These are phyloP conservation scores for Onychomys leucogaster DNA, from an alignment of 2,797 vertebrate genomes.

Conservation along the genomic window DNA sequence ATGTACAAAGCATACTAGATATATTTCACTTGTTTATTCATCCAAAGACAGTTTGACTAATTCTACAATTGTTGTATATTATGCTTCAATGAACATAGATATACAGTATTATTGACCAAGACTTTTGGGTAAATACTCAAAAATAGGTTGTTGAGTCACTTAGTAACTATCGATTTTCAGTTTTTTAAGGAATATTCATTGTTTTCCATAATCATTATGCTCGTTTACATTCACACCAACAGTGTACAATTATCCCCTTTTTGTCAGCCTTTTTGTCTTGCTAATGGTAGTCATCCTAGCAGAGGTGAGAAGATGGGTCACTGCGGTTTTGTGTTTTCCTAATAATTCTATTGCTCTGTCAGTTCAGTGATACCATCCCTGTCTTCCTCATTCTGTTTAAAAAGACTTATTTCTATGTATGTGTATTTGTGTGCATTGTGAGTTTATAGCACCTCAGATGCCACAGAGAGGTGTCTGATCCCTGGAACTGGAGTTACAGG, in stretches of 20 bases:
- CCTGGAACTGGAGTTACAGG: background rate
- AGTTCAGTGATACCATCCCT: background rate
- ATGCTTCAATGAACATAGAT: background rate
- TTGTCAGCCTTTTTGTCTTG: background rate
- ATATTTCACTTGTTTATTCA: background rate
- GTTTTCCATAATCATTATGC: background rate
- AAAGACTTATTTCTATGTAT: background rate
- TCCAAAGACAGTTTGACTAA: background rate
- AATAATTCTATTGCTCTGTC: background rate
- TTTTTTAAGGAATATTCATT: background rate
- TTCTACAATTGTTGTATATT: background rate
- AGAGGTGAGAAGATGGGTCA: background rate
- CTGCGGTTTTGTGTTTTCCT: background rate
- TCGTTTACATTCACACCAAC: background rate
- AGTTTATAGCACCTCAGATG: background rate
- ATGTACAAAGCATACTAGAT: background rate
- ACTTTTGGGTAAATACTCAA: background rate
- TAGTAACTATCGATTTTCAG: background rate
- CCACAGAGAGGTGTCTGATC: background rate
- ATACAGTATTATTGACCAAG: background rate
- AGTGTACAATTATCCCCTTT: background rate
- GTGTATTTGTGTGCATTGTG: background rate
- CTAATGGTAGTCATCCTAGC: background rate
- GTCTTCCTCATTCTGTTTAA: background rate
- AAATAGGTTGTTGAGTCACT: background rate